These are phyloP conservation scores for Tragulus kanchil DNA, from an alignment of 2,113 vertebrate species.

Conservation along the genomic window DNA sequence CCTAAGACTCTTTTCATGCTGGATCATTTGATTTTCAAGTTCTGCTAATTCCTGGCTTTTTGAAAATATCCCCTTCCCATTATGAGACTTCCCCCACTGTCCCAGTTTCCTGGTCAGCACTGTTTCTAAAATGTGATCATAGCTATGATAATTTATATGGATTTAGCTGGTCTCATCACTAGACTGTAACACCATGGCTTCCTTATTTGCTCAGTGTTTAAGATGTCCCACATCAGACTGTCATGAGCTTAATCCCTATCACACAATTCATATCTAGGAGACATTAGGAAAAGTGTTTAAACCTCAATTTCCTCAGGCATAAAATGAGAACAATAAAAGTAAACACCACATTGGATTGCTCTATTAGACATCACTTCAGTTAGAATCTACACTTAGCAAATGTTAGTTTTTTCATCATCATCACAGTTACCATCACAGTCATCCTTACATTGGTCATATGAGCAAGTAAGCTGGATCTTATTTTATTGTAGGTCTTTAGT, in stretches of 20 bases:
- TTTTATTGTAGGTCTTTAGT: background rate
- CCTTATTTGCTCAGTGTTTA: background rate
- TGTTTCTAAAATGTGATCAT: background rate
- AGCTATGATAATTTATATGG: background rate
- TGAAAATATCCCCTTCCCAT: background rate
- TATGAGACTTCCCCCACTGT: background rate
- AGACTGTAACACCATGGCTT: background rate
- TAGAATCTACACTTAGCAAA: background rate
- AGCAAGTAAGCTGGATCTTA: background rate
- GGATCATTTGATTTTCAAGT: background rate
- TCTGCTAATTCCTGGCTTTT: background rate
- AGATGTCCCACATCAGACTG: background rate
- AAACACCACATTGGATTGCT: background rate
- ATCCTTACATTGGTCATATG: background rate
- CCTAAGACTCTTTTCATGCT: background rate
- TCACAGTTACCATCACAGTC: background rate
- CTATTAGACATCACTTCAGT: background rate
- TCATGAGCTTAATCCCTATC: background rate
- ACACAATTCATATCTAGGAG: background rate
- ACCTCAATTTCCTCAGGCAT: background rate
- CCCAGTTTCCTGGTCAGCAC: background rate
- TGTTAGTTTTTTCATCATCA: background rate
- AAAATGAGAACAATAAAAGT: background rate
- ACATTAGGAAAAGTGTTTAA: background rate
- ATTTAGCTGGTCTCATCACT: background rate